Evolutionary conservation across 2,797 vertebrate genomes (phyloP), one percentile per base, ranked within the genome.

Genomic region (Dipus sagitta): DNA sequence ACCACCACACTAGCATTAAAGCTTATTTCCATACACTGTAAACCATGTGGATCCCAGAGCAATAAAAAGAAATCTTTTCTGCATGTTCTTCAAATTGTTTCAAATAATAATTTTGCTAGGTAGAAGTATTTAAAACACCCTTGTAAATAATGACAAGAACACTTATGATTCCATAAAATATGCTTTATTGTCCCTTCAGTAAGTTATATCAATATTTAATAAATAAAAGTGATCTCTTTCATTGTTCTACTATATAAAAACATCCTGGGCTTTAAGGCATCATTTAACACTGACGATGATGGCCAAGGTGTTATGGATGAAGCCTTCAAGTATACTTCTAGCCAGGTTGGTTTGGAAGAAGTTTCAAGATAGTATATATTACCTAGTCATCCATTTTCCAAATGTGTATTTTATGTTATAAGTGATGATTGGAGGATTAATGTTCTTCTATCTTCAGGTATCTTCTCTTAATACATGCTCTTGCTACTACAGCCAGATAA

Each of bases 301-400:
- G 79, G 13, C 6, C 14, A 92, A 87, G 47, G 86, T 77, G 62
- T 64, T 34, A 71, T 38, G 67, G 32, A 38, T 30, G n/a, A 18
- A 85, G 5, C 30, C 38, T 28, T 92, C 74, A 38, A 2, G 2
- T 18, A 38, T 20, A 20, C 26, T 7, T 92, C 21, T 71, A 60
- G 80, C 34, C 38, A 91, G 70, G n/a, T 52, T 70, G 74, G 54
- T 6, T 95, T 74, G 58, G 38, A 90, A 24, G 2, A 64, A 28
- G 13, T 92, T 77, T 94, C 38, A 87, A 83, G 21, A 47, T 42
- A 65, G 70, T 77, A 90, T 20, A 10, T 58, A 80, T 65, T 81
- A 70, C 30, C 4, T 75, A 94, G 52, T 20, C 6, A 76, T 64
- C 30, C 28, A n/a, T 80, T 62, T 87, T 93, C 14, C 42, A 80